phyloP scores from a whole-genome alignment of 2,888 invertebrate genomes.

The Neelides folsomi region DNA sequence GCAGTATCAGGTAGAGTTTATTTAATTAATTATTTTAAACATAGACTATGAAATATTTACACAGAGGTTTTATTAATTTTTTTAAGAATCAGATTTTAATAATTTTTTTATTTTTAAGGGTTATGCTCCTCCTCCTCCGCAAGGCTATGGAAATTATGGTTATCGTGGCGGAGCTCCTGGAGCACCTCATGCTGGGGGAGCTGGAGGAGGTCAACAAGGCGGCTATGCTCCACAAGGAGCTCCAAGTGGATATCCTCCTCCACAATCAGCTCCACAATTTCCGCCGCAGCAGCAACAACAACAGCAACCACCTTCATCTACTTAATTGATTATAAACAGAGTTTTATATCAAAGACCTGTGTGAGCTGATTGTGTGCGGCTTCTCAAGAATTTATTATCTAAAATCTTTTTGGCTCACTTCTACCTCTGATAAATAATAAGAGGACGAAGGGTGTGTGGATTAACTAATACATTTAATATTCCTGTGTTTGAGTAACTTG shows the following conservation, averaged over 20 bases:
- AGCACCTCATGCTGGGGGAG: constrained; percentile 8
- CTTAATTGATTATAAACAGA: background rate
- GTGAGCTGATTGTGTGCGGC: too few relatives aligned
- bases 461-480: too few relatives aligned
- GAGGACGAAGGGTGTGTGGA: too few relatives aligned
- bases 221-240: constrained; percentile 7
- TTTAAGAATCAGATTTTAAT: background rate
- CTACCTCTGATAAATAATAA: too few relatives aligned
- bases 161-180: constrained; percentile 11
- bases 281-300: constrained; percentile 3
- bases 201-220: constrained; percentile 6
- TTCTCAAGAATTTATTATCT: too few relatives aligned
- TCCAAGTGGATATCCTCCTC: constrained; percentile 4
- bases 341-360: too few relatives aligned
- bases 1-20: constrained; percentile 42
- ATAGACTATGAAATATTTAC: too few relatives aligned
- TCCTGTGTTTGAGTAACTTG: too few relatives aligned
- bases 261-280: constrained; percentile 8
- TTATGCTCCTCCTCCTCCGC: constrained; percentile 23
- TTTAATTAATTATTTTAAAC: background rate
- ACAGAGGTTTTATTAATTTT: too few relatives aligned
- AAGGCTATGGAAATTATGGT: constrained; percentile 21
- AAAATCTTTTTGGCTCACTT: too few relatives aligned
- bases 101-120: constrained; percentile 13
- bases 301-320: background rate